phyloP scores from a whole-genome alignment of 2,888 invertebrate genomes.

The Caenorhabditis angaria region DNA sequence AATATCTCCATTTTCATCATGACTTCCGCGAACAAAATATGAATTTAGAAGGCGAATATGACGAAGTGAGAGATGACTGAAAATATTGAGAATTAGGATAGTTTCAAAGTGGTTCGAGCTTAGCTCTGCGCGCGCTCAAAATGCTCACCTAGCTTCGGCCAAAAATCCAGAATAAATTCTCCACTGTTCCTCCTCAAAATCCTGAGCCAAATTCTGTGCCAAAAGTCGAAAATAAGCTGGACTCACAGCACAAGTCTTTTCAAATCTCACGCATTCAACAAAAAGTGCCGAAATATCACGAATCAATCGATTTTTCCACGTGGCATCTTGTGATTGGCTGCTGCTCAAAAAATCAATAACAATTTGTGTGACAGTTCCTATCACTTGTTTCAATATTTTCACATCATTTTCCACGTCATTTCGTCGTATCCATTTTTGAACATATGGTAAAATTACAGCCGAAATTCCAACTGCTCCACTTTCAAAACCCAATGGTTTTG shows the following conservation, averaged over 20 bases:
- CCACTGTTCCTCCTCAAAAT: constrained; percentile 27
- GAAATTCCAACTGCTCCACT: constrained; percentile 92
- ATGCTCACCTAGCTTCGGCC: constrained; percentile 21
- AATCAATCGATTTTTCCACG: constrained; percentile 49
- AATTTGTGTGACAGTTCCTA: constrained; percentile 55
- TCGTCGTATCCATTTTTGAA: constrained; percentile 89
- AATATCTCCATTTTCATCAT: constrained; percentile 82
- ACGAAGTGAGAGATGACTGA: constrained; percentile 81
- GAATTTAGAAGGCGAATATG: constrained; percentile 87
- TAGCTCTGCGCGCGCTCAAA: background rate
- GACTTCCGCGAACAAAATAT: constrained; percentile 89
- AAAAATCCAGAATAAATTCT: constrained; percentile 19
- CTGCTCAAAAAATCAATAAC: constrained; percentile 56
- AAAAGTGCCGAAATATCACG: constrained; percentile 49
- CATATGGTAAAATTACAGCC: constrained; percentile 87
- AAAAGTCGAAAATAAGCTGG: constrained; percentile 40
- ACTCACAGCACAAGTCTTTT: constrained; percentile 36
- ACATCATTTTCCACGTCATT: constrained; percentile 64
- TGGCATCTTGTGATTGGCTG: constrained; percentile 33
- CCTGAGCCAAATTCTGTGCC: constrained; percentile 20
- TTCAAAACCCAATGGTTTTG: constrained; percentile 78
- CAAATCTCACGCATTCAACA: constrained; percentile 46
- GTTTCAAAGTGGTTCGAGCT: background rate
- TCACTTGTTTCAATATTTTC: constrained; percentile 50
- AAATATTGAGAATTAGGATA: constrained; percentile 16